Percentiles rank a stretch among this genome's conserved stretches.
Conservation (phyloP, 2,113 vertebrate genomes). For the Neofelis nebulosa region DNA sequence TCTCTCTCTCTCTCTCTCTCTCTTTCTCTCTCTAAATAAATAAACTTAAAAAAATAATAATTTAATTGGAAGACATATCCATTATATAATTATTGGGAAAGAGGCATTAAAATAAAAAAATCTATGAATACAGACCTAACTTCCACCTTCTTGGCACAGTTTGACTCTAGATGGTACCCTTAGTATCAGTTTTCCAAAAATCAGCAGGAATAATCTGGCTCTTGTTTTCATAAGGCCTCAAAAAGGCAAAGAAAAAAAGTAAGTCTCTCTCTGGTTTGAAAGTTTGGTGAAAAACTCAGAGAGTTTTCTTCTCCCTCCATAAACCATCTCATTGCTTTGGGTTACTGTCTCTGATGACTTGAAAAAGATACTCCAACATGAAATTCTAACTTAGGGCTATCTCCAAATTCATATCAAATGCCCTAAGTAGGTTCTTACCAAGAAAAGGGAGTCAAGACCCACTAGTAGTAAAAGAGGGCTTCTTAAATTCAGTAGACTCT, state of each 20-base stretch:
- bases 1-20: no score
- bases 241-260: background rate
- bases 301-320: background rate
- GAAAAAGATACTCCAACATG: background rate
- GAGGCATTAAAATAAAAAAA: background rate
- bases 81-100: background rate
- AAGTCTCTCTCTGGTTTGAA: background rate
- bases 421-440: background rate
- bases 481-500: background rate
- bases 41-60: background rate
- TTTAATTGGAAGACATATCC: background rate
- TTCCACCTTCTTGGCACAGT: background rate
- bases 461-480: background rate
- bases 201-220: background rate
- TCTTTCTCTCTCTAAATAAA: no score
- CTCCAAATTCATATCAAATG: slow-evolving; percentile 54
- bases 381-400: slow-evolving; percentile 34
- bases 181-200: background rate
- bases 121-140: background rate
- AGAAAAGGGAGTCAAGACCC: slow-evolving; percentile 13
- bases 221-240: background rate
- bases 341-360: background rate
- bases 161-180: background rate
- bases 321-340: background rate
- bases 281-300: background rate